These are phyloP conservation scores for Pomacea maculata DNA, from an alignment of 1,140 invertebrate genomes.

Conservation along the genomic window DNA sequence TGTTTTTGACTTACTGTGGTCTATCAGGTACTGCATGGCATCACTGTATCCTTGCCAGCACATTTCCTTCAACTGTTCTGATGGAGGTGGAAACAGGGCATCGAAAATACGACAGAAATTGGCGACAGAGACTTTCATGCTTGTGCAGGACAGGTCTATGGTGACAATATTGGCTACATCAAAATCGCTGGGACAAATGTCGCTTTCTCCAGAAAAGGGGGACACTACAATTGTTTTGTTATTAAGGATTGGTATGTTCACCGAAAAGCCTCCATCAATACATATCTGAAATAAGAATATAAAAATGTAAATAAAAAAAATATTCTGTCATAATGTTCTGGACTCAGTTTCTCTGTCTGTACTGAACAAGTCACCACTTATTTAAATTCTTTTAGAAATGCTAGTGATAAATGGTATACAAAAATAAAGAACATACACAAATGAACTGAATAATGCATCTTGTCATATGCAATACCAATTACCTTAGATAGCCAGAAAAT, in stretches of 20 bases:
- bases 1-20: conserved; percentile 73
- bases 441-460: too few relatives aligned
- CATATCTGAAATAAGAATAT: conserved; percentile 72
- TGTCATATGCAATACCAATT: too few relatives aligned
- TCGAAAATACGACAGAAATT: conserved; percentile 92
- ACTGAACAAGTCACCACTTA: too few relatives aligned
- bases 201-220: conserved; percentile 97
- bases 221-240: conserved; percentile 96
- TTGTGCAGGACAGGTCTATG: conserved; percentile 91
- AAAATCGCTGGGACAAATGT: conserved; percentile 93
- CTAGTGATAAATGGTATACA: too few relatives aligned
- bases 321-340: background rate
- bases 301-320: conserved; percentile 2
- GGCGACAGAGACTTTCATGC: conserved; percentile 77
- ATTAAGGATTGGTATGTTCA: conserved; percentile 93
- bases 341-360: too few relatives aligned
- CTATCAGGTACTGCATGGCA: conserved; percentile 89
- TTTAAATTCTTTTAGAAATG: too few relatives aligned
- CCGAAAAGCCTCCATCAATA: conserved; percentile 96
- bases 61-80: conserved; percentile 89
- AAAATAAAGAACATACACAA: too few relatives aligned
- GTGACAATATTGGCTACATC: conserved; percentile 56
- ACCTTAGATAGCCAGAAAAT: too few relatives aligned
- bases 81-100: conserved; percentile 93
- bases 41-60: conserved; percentile 98